phyloP scores from a whole-genome alignment of 2,888 invertebrate species.

The Lepidonotus clava region DNA sequence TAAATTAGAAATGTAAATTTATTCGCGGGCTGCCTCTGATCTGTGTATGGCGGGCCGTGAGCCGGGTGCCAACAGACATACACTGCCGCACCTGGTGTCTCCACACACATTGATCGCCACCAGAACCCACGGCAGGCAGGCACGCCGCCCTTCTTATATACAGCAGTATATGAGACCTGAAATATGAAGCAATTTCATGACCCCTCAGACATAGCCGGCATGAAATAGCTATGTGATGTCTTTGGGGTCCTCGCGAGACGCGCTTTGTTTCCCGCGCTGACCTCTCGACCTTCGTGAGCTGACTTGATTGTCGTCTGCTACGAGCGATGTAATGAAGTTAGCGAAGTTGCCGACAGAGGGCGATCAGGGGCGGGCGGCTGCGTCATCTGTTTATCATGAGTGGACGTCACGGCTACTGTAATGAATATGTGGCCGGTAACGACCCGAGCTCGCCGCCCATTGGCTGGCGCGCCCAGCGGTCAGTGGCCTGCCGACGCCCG shows the following conservation, averaged over 20 bases:
- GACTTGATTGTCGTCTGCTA: conserved; percentile 32
- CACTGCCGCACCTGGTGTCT: conserved; percentile 25
- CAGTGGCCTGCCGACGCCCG: not conserved
- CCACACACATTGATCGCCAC: conserved; percentile 7
- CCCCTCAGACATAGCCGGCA: not conserved
- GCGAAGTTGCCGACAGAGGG: conserved; percentile 12
- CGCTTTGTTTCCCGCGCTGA: conserved; percentile 26
- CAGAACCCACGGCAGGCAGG: not conserved
- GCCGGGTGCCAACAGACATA: conserved; percentile 38
- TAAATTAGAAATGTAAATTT: conserved; percentile 44
- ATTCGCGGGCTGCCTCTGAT: conserved; percentile 20
- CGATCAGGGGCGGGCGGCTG: not conserved
- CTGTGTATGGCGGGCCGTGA: not conserved
- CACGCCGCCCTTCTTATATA: not conserved
- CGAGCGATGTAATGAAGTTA: conserved; percentile 23
- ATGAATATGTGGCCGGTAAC: conserved; percentile 46
- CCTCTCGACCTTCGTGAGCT: not conserved
- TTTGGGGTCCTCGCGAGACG: not conserved
- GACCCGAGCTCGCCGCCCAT: conserved; percentile 30
- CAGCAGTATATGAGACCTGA: not conserved
- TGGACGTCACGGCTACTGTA: conserved; percentile 42
- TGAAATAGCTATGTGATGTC: not conserved
- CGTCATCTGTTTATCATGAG: conserved; percentile 54
- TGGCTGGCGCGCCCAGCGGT: not conserved
- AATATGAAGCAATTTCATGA: conserved; percentile 42